These are phyloP conservation scores for Thelaira solivaga DNA, from an alignment of 2,888 invertebrate genomes.

Conservation along the genomic window DNA sequence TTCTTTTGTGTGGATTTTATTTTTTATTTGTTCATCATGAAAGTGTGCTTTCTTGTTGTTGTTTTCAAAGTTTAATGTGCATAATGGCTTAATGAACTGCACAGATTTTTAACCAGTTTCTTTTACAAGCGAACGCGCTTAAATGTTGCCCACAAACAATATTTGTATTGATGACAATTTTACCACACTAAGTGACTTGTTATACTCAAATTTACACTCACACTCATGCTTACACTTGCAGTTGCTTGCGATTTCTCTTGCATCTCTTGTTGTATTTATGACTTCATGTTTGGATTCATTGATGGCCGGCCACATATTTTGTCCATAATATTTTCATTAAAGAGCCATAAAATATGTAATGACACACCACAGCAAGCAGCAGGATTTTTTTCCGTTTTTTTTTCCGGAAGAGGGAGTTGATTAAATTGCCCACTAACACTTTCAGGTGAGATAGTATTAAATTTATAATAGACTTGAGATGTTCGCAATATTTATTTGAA, in stretches of 20 bases:
- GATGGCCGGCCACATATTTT: neutral
- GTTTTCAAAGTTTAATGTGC: neutral
- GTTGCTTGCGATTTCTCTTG: no score
- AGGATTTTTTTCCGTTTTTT: no score
- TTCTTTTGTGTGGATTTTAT: no score
- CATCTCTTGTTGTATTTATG: neutral
- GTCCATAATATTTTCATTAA: neutral
- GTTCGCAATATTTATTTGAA: no score
- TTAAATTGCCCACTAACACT: no score
- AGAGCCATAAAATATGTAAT: neutral
- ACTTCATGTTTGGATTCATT: neutral
- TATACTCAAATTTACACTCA: no score
- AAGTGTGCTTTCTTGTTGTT: no score
- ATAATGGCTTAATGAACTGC: slow-evolving; percentile 40
- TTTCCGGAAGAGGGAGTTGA: no score
- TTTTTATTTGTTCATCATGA: neutral
- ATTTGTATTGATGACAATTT: neutral
- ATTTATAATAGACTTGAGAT: no score
- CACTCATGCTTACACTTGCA: no score
- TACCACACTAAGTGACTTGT: neutral
- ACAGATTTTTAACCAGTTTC: slow-evolving; percentile 27
- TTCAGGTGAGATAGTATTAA: no score
- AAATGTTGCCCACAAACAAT: neutral
- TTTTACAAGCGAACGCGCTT: neutral
- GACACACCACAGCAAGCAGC: no score